A percentile compares a stretch with the other conserved stretches of the same genome.
Conservation (phyloP, 2,888 invertebrate species). For the Argyresthia goedartella region DNA sequence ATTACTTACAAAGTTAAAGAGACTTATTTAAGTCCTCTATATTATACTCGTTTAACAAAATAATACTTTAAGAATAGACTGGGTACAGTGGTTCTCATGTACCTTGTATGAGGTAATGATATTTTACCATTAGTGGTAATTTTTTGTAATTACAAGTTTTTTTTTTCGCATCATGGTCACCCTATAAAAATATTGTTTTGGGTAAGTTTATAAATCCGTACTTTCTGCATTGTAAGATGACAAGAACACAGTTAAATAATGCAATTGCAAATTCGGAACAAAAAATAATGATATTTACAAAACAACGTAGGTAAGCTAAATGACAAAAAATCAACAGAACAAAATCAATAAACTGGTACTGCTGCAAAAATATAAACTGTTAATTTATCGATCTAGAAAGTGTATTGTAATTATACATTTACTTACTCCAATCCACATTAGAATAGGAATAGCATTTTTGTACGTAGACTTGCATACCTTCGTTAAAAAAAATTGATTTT, state of each 20-base stretch:
- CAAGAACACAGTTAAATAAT: constrained; percentile 1
- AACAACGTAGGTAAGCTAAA: constrained; percentile 6
- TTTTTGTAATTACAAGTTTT: constrained; percentile 7
- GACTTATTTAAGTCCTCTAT: constrained; percentile 45
- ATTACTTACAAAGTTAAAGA: constrained; percentile 45
- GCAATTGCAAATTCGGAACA: constrained; percentile 14
- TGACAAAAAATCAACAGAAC: constrained; percentile 12
- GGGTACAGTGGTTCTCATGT: constrained; percentile 38
- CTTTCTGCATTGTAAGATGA: constrained; percentile 11
- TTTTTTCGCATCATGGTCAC: constrained; percentile 17
- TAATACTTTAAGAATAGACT: constrained; percentile 63
- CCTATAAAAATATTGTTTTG: constrained; percentile 8
- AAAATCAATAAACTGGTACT: no score
- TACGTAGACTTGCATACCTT: no score
- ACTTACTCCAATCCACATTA: no score
- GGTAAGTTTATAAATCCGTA: neutral
- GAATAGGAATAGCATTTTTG: no score
- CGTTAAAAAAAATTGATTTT: no score
- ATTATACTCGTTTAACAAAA: constrained; percentile 40
- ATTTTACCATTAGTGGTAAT: constrained; percentile 17
- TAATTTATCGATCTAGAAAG: no score
- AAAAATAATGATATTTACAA: neutral
- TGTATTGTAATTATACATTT: no score
- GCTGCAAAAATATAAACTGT: no score
- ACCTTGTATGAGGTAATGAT: constrained; percentile 48